These are phyloP conservation scores for Eublepharis macularius DNA, from an alignment of 2,113 vertebrate species.

Conservation along the genomic window DNA sequence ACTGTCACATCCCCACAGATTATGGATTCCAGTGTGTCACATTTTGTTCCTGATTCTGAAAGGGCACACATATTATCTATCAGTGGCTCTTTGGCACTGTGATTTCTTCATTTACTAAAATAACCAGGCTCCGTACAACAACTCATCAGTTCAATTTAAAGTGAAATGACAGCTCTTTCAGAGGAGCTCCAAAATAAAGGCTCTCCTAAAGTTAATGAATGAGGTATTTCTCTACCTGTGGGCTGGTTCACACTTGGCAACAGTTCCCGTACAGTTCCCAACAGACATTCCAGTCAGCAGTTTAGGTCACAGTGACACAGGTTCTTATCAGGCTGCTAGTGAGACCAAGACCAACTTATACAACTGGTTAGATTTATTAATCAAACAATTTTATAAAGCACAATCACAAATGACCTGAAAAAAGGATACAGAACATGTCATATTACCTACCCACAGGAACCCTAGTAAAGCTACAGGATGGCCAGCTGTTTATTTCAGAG, in stretches of 20 bases:
- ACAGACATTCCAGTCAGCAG: neutral
- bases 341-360: too few relatives aligned
- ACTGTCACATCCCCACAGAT: constrained; percentile 29
- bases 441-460: too few relatives aligned
- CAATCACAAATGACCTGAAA: too few relatives aligned
- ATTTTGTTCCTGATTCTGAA: constrained; percentile 3
- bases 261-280: neutral
- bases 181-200: neutral
- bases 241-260: neutral
- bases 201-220: too few relatives aligned
- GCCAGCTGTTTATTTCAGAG: too few relatives aligned
- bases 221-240: too few relatives aligned
- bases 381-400: too few relatives aligned
- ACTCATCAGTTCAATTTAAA: neutral
- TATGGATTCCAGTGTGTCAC: constrained; percentile 5
- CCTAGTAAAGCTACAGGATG: too few relatives aligned
- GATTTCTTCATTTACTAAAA: constrained; percentile 23
- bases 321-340: too few relatives aligned
- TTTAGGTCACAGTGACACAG: too few relatives aligned
- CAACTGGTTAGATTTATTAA: too few relatives aligned
- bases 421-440: too few relatives aligned
- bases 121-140: neutral
- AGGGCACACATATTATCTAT: neutral
- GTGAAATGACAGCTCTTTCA: neutral
- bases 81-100: constrained; percentile 1